A percentile compares a stretch with the other conserved stretches of the same genome.
phyloP scores from a whole-genome alignment of 30 jellyfish, hydroid and myxozoan genomes.

The Pelagia noctiluca region DNA sequence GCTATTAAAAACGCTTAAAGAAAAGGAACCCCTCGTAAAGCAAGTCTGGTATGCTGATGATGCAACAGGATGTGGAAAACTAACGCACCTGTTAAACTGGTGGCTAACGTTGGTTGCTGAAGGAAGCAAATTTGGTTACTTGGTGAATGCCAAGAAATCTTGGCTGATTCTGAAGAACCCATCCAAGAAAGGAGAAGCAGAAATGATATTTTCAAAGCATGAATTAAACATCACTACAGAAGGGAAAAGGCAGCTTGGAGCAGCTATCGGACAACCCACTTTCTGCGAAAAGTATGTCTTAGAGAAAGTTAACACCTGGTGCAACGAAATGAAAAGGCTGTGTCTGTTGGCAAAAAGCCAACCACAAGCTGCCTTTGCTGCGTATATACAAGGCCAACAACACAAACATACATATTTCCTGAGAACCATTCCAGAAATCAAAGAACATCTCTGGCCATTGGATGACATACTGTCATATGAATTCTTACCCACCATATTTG shows the following conservation, averaged over 20 bases:
- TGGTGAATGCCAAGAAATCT: constrained; percentile 8
- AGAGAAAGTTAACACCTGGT: constrained; percentile 19
- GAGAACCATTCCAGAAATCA: constrained; percentile 16
- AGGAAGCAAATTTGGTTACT: constrained; percentile 37
- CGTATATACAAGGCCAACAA: neutral
- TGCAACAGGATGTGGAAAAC: constrained; percentile 31
- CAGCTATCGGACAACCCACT: neutral
- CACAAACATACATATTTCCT: constrained; percentile 10
- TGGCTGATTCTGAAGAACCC: constrained; percentile 39
- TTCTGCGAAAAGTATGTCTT: constrained; percentile 4
- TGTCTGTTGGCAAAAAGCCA: neutral
- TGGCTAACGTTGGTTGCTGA: constrained; percentile 10
- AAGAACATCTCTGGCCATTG: too few relatives aligned
- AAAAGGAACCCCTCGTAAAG: neutral
- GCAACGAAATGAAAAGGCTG: constrained; percentile 15
- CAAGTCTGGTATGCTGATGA: constrained; percentile 37
- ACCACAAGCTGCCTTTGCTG: constrained; percentile 26
- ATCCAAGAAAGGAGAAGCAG: neutral
- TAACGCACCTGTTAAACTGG: constrained; percentile 1
- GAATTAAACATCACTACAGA: constrained; percentile 1
- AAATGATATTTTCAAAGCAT: neutral
- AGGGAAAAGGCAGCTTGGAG: constrained; percentile 28
- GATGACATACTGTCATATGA: too few relatives aligned
- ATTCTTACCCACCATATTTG: too few relatives aligned
- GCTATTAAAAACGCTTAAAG: neutral